Evolutionary conservation across 2,113 vertebrate species (phyloP).

Genomic region (Nibea coibor): DNA sequence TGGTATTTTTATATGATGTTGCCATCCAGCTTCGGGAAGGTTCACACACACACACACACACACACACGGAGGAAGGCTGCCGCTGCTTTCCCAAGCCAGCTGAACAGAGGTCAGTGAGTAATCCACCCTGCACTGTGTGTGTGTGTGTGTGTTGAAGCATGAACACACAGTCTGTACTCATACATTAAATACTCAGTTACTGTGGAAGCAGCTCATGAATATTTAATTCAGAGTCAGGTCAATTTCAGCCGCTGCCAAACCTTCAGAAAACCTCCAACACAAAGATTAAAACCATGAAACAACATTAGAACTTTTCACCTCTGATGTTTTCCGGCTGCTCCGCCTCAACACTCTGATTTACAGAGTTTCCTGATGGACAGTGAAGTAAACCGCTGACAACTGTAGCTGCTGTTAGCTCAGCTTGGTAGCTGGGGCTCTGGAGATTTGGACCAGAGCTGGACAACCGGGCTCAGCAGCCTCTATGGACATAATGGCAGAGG

Average conservation of each 20-base stretch:
- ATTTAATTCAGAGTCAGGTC: conserved; percentile 17
- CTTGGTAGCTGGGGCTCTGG: too few relatives aligned
- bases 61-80: background rate
- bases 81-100: background rate
- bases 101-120: conserved; percentile 5
- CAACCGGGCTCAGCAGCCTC: too few relatives aligned
- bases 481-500: too few relatives aligned
- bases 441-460: too few relatives aligned
- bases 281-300: too few relatives aligned
- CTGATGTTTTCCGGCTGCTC: too few relatives aligned
- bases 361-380: too few relatives aligned
- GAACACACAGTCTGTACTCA: background rate
- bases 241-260: background rate
- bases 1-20: conserved; percentile 59
- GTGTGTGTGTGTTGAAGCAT: background rate
- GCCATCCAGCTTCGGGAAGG: conserved; percentile 43
- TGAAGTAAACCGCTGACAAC: too few relatives aligned
- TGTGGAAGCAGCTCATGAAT: conserved; percentile 15
- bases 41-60: background rate
- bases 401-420: too few relatives aligned
- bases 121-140: too few relatives aligned
- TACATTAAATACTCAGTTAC: background rate
- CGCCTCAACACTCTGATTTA: too few relatives aligned
- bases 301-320: too few relatives aligned
- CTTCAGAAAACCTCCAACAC: background rate